Conservation (phyloP, 2,113 vertebrate genomes). For the Calyptommatus sinebrachiatus region DNA sequence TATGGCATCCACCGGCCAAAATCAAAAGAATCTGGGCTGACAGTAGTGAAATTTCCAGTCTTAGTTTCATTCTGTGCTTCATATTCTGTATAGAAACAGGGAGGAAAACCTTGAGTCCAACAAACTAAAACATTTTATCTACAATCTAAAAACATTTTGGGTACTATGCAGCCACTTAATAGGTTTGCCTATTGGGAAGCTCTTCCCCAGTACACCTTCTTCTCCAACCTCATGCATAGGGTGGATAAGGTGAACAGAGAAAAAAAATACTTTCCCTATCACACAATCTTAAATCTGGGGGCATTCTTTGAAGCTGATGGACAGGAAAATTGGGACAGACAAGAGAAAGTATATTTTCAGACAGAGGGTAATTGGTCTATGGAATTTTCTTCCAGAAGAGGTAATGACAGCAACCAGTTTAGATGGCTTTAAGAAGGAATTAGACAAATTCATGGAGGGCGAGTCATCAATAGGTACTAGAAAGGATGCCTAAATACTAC, state of each 20-base stretch:
- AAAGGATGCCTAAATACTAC: neutral
- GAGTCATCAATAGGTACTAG: no score
- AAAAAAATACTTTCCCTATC: no score
- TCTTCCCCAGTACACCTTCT: neutral
- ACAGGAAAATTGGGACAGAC: neutral
- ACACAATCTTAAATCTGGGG: neutral
- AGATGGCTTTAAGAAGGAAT: no score
- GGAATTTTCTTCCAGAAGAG: no score
- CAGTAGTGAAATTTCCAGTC: neutral
- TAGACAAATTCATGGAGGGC: no score
- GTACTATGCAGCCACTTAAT: neutral
- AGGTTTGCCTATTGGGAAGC: neutral
- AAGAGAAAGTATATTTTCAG: neutral
- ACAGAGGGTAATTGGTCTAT: no score
- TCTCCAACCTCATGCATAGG: neutral
- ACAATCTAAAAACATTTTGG: neutral
- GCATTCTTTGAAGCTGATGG: neutral
- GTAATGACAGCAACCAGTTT: no score
- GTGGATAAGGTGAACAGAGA: no score
- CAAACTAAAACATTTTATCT: neutral
- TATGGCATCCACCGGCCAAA: neutral
- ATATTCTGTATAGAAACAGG: slow-evolving; percentile 19
- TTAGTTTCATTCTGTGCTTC: slow-evolving; percentile 31
- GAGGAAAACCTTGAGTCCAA: neutral
- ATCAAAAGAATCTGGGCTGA: fast-evolving